Base-by-base conservation (phyloP, 2,888 invertebrate species). In the Euplexia lucipara region DNA sequence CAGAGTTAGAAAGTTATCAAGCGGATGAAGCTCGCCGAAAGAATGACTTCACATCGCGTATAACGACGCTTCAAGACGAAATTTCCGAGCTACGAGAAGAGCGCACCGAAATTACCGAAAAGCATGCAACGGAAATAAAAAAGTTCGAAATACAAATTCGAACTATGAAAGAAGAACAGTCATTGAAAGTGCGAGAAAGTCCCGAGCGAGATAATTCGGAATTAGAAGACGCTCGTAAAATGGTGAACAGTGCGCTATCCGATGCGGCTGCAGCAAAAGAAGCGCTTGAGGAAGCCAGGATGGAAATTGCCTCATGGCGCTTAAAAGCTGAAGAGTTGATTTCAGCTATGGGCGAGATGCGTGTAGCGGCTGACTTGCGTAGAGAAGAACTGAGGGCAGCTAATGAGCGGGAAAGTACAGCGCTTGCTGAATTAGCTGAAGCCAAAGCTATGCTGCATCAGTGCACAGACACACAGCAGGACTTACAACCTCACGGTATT, bases 401-500 rank as follows among this genome's bases (percentile, higher is more conserved):
- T 0, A 86, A 77, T 12, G 94, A 95, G 51, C 84, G 93, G 4
- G 95, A 95, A 70, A 91, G 91, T 0, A 88, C 83, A 0, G 91
- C 91, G 0, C 75, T 94, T 5, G 92, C 92, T 0, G 95, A 95
- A 14, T 66, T 95, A 53, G 91, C 92, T 0, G 94, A 95, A 75
- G 90, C 92, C 0, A 88, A 87, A 52, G 93, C 92, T 8, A 83
- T 91, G 89, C 76, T 95, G 54, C 91, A 94, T 60, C 94, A 93
- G 80, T 90, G 83, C 35, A 89, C 88, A 35, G 88, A 91, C 68
- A 72, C 89, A 3, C 91, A 71, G 16, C 76, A 91, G 61, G 93
- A 93, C 35, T 62, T 88, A 37, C 90, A 94, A 69, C 91, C 93
- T 32, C 94, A 94, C 84, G 95, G 95, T 94, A 82, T 78, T n/a